Evolutionary conservation across 1,140 invertebrate genomes (phyloP), one percentile per base, ranked within the genome.

Genomic region (Tigriopus japonicus): DNA sequence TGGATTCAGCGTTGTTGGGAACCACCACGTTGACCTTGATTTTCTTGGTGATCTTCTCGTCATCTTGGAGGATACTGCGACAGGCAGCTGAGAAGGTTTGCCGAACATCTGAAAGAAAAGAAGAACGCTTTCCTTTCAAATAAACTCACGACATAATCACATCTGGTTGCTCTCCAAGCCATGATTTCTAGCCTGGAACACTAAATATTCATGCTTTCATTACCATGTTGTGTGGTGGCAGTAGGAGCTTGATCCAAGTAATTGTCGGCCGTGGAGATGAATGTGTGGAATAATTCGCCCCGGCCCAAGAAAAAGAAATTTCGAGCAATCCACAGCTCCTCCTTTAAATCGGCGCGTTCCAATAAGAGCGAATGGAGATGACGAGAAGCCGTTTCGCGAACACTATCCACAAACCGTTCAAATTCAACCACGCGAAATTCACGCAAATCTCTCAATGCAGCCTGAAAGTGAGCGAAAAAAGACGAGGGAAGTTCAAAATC

Each of bases 211-310:
- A n/a, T n/a, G n/a, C n/a, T n/a, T n/a, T n/a, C 9, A 35, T 3
- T 58, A 54, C 51, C 59, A 54, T 56, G 19, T 55, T 61, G n/a
- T 6, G 59, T 53, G 21, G 59, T 53, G 1, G 45, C 45, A 51
- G 3, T 56, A 10, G 52, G 49, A 15, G 58, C 49, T 6, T 14
- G 14, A 5, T 35, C 9, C 10, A 61, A 40, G 13, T 51, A 40
- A n/a, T 9, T 14, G 6, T 61, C 59, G 9, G 52, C 51, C n/a
- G 41, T 3, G 2, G 23, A n/a, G n/a, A 61, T 61, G 23, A 61
- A 61, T 14, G 52, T 49, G 6, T 61, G 59, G 35, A 54, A 61
- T 7, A 61, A 24, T 21, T 61, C 59, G 3, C 59, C 59, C n/a
- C 59, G n/a, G 14, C 42, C 59, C 51, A 61, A 42, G 19, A 61